These are phyloP conservation scores for Tenebrosternarchus preto DNA, from an alignment of 2,113 vertebrate species.

Conservation along the genomic window DNA sequence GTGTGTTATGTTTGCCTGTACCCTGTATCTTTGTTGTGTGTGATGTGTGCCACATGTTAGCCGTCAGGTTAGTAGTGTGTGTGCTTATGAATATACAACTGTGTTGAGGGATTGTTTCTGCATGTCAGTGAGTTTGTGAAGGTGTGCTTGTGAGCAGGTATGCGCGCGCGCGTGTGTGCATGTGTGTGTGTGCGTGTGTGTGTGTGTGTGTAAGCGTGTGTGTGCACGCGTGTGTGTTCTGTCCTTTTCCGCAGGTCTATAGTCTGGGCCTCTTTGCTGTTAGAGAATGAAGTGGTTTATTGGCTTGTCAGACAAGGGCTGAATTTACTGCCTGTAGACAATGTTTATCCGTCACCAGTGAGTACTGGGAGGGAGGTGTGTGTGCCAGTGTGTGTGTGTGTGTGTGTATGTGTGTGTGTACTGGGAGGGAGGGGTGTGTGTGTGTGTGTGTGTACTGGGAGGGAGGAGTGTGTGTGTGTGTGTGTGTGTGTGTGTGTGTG, in stretches of 20 bases:
- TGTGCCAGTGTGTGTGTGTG: background rate
- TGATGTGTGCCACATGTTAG: slow-evolving; percentile 32
- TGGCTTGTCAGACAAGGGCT: slow-evolving; percentile 49
- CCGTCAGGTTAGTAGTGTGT: background rate
- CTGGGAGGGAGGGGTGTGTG: too few species aligned
- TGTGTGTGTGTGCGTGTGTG: slow-evolving; percentile 3
- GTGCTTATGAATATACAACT: slow-evolving; percentile 29
- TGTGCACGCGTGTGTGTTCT: slow-evolving; percentile 21
- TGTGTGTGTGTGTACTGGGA: too few species aligned
- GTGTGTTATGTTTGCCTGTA: too few species aligned
- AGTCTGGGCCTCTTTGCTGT: too few species aligned
- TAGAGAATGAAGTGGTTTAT: slow-evolving; percentile 52
- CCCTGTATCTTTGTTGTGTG: slow-evolving; percentile 25
- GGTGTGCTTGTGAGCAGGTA: too few species aligned
- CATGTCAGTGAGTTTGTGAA: too few species aligned
- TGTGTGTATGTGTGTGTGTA: slow-evolving; percentile 1
- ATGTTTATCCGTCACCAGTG: slow-evolving; percentile 59
- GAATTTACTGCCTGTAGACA: slow-evolving; percentile 59
- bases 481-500: too few species aligned
- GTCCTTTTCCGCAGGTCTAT: slow-evolving; percentile 50
- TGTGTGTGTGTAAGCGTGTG: slow-evolving; percentile 28
- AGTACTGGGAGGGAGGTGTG: slow-evolving; percentile 34
- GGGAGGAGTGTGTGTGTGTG: too few species aligned
- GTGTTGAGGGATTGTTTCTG: too few species aligned
- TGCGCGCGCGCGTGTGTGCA: too few species aligned